These are phyloP conservation scores for Eudemis profundana DNA, from an alignment of 2,888 invertebrate genomes.

Conservation along the genomic window DNA sequence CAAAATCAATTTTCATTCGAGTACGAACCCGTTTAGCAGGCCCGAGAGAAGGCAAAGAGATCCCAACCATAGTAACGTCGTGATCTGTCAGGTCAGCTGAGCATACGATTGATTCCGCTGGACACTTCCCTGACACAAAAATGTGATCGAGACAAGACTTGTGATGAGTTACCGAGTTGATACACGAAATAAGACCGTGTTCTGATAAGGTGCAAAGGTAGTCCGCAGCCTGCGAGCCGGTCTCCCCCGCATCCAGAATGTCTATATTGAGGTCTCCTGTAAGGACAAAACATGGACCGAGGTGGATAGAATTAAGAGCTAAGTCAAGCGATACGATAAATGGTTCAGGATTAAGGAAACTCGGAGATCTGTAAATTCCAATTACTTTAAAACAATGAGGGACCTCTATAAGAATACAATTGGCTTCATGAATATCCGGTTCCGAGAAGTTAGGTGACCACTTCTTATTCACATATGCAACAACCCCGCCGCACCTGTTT, in stretches of 20 bases:
- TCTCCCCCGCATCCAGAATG: no score
- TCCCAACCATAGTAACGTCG: neutral
- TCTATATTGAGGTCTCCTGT: no score
- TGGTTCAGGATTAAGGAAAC: conserved; percentile 20
- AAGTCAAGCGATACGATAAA: no score
- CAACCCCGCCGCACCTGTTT: conserved; percentile 45
- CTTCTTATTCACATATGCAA: conserved; percentile 35
- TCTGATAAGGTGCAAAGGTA: no score
- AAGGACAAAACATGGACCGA: no score
- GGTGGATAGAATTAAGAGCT: no score
- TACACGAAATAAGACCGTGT: no score
- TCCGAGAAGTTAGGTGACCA: conserved; percentile 40
- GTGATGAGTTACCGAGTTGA: neutral
- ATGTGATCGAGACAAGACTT: conserved; percentile 4
- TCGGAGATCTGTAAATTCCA: conserved; percentile 45
- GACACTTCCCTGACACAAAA: neutral
- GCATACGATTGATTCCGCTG: neutral
- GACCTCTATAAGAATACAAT: conserved; percentile 40
- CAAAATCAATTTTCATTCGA: neutral
- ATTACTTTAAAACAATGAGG: conserved; percentile 15
- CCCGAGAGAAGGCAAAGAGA: no score
- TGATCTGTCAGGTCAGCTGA: neutral
- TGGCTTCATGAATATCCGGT: conserved; percentile 36
- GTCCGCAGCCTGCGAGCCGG: no score
- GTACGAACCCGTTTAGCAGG: neutral